Conservation (phyloP, 2,888 invertebrate genomes). For the Drosophila pegasa region DNA sequence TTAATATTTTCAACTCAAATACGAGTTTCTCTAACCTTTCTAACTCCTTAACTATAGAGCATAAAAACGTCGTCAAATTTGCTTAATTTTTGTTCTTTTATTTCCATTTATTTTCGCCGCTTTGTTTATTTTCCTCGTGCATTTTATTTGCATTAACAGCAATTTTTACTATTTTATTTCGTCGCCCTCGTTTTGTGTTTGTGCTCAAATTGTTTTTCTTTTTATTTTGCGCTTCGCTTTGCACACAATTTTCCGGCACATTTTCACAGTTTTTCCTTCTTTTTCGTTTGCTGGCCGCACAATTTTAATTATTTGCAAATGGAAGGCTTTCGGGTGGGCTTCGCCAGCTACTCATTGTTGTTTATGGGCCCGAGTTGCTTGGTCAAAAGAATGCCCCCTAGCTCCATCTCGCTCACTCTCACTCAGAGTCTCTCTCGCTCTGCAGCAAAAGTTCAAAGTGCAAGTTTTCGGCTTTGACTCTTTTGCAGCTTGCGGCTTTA, state of each 20-base stretch:
- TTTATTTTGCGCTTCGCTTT: slow-evolving; percentile 41
- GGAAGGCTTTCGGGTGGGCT: slow-evolving; percentile 39
- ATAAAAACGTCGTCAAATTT: neutral
- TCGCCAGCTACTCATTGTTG: slow-evolving; percentile 50
- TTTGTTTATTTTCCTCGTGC: slow-evolving; percentile 4
- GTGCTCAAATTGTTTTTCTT: slow-evolving; percentile 35
- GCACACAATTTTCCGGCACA: slow-evolving; percentile 63
- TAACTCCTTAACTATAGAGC: neutral
- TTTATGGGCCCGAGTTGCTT: slow-evolving; percentile 41
- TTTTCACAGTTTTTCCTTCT: slow-evolving; percentile 35
- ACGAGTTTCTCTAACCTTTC: neutral
- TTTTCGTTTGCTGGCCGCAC: slow-evolving; percentile 43
- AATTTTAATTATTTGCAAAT: slow-evolving; percentile 74
- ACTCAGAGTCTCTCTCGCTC: slow-evolving; percentile 8
- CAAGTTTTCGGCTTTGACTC: slow-evolving; percentile 45
- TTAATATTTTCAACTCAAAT: too few relatives aligned
- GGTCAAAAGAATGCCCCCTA: slow-evolving; percentile 39
- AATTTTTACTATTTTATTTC: slow-evolving; percentile 59
- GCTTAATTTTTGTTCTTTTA: neutral
- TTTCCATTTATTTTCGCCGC: slow-evolving; percentile 2
- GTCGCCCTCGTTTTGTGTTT: slow-evolving; percentile 47
- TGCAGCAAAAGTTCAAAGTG: slow-evolving; percentile 57
- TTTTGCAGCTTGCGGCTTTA: slow-evolving; percentile 64
- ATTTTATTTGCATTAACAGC: slow-evolving; percentile 57
- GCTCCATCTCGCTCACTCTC: neutral